Percentiles rank a stretch among this genome's conserved stretches.
phyloP scores from a whole-genome alignment of 1,140 invertebrate species.

The Drosophila teissieri region DNA sequence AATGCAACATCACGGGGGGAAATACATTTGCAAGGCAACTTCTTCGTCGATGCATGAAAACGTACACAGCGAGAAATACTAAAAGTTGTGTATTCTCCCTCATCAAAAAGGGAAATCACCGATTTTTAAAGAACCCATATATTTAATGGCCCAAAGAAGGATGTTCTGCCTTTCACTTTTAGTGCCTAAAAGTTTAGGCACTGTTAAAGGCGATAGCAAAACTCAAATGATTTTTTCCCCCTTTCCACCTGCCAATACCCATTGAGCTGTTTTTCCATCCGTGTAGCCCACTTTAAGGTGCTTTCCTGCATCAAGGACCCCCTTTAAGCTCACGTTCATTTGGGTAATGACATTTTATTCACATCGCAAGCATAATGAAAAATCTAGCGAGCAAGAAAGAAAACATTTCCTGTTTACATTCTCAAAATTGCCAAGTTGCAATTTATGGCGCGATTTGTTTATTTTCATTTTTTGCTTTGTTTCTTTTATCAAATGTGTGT shows the following conservation, averaged over 20 bases:
- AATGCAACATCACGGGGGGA: constrained; percentile 19
- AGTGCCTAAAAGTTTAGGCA: no score
- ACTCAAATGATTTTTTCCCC: neutral
- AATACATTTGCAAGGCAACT: constrained; percentile 10
- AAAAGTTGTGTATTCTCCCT: neutral
- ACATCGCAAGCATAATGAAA: constrained; percentile 26
- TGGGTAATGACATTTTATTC: constrained; percentile 45
- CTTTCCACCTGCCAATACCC: no score
- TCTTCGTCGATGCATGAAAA: constrained; percentile 4
- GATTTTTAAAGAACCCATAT: neutral
- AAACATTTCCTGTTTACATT: constrained; percentile 81
- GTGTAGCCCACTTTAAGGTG: constrained; percentile 14
- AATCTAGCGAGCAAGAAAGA: constrained; percentile 45
- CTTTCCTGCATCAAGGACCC: neutral
- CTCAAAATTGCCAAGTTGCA: constrained; percentile 72
- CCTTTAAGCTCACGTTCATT: constrained; percentile 37
- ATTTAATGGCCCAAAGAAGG: neutral
- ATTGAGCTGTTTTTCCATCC: neutral
- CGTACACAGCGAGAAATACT: neutral
- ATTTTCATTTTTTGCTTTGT: constrained; percentile 51
- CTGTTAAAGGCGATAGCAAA: neutral
- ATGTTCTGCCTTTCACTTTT: neutral
- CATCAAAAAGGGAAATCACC: no score
- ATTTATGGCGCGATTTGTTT: constrained; percentile 73
- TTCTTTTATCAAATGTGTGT: constrained; percentile 36